Evolutionary conservation across 1,140 invertebrate genomes (phyloP).

Genomic region (Meloidogyne floridensis): DNA sequence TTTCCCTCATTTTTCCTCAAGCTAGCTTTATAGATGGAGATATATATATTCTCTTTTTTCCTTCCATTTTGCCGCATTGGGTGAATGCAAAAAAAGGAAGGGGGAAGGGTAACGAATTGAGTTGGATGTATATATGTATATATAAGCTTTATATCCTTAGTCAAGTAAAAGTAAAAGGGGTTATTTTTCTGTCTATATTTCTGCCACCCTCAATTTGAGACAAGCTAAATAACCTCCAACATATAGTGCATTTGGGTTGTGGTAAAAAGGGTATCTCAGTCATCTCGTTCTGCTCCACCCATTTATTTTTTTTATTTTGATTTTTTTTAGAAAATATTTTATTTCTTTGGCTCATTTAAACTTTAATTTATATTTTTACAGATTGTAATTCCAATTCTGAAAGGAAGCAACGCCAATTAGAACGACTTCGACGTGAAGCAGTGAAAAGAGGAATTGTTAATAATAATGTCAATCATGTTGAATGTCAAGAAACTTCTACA

Average conservation of each 20-base stretch:
- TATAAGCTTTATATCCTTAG: background rate
- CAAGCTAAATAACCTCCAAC: too few species aligned
- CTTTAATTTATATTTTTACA: slow-evolving; percentile 20
- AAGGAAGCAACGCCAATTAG: slow-evolving; percentile 39
- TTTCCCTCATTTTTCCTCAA: background rate
- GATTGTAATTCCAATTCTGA: slow-evolving; percentile 24
- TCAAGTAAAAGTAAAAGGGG: too few species aligned
- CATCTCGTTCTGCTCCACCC: background rate
- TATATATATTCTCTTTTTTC: background rate
- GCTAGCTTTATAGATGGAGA: too few species aligned
- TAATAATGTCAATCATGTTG: background rate
- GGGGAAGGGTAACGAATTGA: background rate
- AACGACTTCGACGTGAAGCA: slow-evolving; percentile 36
- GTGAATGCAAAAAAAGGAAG: background rate
- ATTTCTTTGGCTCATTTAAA: background rate
- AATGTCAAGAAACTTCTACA: background rate
- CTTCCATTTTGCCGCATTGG: slow-evolving; percentile 4
- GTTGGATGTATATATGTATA: background rate
- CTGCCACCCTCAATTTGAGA: too few species aligned
- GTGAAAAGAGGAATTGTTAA: slow-evolving; percentile 25
- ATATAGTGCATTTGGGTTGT: too few species aligned
- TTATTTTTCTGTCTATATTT: too few species aligned
- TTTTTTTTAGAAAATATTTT: background rate
- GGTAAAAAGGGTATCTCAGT: too few species aligned
- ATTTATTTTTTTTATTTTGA: background rate